phyloP scores from a whole-genome alignment of 2,888 invertebrate genomes.

The Norana najaformis region DNA sequence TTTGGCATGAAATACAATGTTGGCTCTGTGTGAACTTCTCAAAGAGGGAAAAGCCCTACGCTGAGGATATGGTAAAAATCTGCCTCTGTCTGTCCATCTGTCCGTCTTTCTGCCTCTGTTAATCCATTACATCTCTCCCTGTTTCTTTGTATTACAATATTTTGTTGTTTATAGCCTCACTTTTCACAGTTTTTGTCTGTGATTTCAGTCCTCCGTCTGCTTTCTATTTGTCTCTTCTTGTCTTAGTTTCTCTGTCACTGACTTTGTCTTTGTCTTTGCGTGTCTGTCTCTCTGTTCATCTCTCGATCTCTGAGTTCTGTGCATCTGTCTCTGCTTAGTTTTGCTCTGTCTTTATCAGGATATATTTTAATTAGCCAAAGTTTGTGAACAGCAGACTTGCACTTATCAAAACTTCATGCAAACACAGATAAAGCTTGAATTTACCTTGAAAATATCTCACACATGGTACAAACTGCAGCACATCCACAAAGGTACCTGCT shows the following conservation, averaged over 20 bases:
- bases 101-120: background rate
- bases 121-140: background rate
- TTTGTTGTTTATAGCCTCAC: background rate
- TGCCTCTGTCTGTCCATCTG: background rate
- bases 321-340: background rate
- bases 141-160: background rate
- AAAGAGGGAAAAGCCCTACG: background rate
- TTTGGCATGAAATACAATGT: background rate
- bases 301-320: background rate
- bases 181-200: background rate
- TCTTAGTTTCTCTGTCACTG: background rate
- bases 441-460: background rate
- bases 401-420: slow-evolving; percentile 3
- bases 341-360: background rate
- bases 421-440: background rate
- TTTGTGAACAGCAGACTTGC: background rate
- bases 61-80: background rate
- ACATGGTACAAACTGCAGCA: background rate
- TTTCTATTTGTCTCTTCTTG: background rate
- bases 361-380: background rate
- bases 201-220: background rate
- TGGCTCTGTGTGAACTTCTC: background rate
- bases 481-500: background rate
- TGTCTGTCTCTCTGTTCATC: background rate
- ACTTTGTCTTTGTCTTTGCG: background rate